Base-by-base conservation (phyloP, 1,140 invertebrate genomes). In the Brachystomella parvula region DNA sequence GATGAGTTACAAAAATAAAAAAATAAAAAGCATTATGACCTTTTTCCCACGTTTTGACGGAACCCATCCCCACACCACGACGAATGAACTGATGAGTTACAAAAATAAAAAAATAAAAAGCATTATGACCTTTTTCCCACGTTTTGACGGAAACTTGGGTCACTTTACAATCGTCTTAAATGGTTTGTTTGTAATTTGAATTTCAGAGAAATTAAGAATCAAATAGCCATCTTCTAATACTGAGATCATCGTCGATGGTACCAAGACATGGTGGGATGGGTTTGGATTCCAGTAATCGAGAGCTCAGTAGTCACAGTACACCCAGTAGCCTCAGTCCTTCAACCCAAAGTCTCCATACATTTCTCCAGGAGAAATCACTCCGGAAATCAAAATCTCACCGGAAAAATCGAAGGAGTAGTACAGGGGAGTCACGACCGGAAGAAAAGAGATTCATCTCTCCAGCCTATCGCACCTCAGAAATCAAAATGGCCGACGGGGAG, bases 251-350 rank as follows among this genome's bases (percentile, higher is more conserved):
- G n/a, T n/a, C n/a, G n/a, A n/a, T n/a, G n/a, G n/a, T 61, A 57
- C 63, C 39, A 56, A 61, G 59, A 53, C 61, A 68, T 68, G 67
- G 64, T 65, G 58, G 56, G 53, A 68, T 68, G 67, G 67, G 67
- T 57, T 49, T 60, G 47, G 67, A 68, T 58, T 53, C 49, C 12
- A 53, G 49, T 24, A 53, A 15, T 24, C 49, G 49, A 53, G 49
- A 53, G 12, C 12, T 53, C 12, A 53, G 6, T 53, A 53, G 24
- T 53, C 49, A 53, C 12, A 53, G 49, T n/a, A n/a, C n/a, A n/a
- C n/a, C n/a, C 49, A 24, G 49, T 6, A 53, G 49, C 49, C 12
- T 53, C 24, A 53, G 49, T 53, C 49, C 49, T 6, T 15, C 49
- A 24, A 26, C 49, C 3, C 3, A 17, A 17, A 53, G 49, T 53